Evolutionary conservation across 2,888 invertebrate genomes (phyloP).

Genomic region (Notodonta dromedarius): DNA sequence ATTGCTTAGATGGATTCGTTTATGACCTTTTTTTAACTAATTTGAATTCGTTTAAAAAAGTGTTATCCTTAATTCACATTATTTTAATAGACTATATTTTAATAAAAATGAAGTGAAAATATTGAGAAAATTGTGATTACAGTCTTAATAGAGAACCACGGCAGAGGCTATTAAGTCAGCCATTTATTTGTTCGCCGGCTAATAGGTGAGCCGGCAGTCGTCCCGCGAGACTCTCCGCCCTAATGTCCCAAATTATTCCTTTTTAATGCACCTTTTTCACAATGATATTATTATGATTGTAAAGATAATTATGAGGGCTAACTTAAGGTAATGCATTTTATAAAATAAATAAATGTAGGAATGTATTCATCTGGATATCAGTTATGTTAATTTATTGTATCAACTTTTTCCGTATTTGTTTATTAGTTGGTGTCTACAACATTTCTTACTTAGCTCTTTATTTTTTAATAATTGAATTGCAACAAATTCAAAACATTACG

Average conservation of each 20-base stretch:
- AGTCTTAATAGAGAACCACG: not conserved
- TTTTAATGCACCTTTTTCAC: conserved; percentile 4
- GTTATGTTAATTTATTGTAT: too few relatives aligned
- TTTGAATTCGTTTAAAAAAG: too few relatives aligned
- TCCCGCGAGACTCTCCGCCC: not conserved
- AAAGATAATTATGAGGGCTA: not conserved
- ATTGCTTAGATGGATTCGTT: too few relatives aligned
- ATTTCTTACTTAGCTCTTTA: too few relatives aligned
- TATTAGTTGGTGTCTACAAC: too few relatives aligned
- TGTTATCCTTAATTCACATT: not conserved
- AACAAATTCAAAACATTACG: too few relatives aligned
- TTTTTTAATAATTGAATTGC: too few relatives aligned
- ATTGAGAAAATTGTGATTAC: not conserved
- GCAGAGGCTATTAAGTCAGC: conserved; percentile 15
- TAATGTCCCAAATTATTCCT: conserved; percentile 10
- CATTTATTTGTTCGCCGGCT: conserved; percentile 11
- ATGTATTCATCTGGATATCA: too few relatives aligned
- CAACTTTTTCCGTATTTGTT: too few relatives aligned
- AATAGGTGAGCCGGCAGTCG: not conserved
- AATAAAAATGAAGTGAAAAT: not conserved
- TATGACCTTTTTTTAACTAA: too few relatives aligned
- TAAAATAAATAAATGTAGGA: too few relatives aligned
- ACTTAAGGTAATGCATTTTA: not conserved
- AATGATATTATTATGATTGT: not conserved
- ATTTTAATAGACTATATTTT: not conserved